A percentile compares a stretch with the other conserved stretches of the same genome.
These are phyloP conservation scores for Eupsilia transversa DNA, from an alignment of 2,888 invertebrate genomes.

Conservation along the genomic window DNA sequence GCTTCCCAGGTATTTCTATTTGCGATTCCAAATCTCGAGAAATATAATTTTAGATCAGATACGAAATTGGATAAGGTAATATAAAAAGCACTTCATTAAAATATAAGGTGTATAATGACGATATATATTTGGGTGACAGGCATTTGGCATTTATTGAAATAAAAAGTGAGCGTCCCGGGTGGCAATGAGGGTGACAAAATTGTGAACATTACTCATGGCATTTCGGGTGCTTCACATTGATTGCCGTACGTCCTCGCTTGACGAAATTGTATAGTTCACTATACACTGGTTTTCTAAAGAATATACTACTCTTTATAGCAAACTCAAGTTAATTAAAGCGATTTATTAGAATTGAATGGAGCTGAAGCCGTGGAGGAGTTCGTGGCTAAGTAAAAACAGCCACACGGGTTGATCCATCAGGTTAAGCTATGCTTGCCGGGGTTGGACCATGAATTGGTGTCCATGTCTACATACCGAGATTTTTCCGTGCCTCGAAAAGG, in stretches of 20 bases:
- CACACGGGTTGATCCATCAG: too few relatives aligned
- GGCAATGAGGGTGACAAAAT: conserved; percentile 74
- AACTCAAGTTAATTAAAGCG: neutral
- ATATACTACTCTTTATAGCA: neutral
- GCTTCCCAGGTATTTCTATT: conserved; percentile 9
- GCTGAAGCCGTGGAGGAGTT: neutral
- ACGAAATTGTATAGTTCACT: conserved; percentile 55
- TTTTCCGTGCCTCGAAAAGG: too few relatives aligned
- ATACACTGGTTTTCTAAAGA: conserved; percentile 30
- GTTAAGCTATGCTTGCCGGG: too few relatives aligned
- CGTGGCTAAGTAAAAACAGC: too few relatives aligned
- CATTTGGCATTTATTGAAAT: conserved; percentile 71
- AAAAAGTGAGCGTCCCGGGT: conserved; percentile 70
- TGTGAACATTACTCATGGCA: conserved; percentile 75
- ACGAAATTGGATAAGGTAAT: conserved; percentile 41
- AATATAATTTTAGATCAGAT: conserved; percentile 29
- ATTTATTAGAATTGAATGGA: neutral
- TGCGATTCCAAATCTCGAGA: conserved; percentile 1
- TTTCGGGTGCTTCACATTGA: conserved; percentile 70
- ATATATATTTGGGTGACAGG: conserved; percentile 61
- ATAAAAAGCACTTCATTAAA: conserved; percentile 61
- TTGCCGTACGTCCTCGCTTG: conserved; percentile 65
- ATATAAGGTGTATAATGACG: conserved; percentile 58
- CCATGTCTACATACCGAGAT: too few relatives aligned
- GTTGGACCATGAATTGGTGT: too few relatives aligned